Base-by-base conservation (phyloP, 2,113 vertebrate species). In the Willisornis vidua region DNA sequence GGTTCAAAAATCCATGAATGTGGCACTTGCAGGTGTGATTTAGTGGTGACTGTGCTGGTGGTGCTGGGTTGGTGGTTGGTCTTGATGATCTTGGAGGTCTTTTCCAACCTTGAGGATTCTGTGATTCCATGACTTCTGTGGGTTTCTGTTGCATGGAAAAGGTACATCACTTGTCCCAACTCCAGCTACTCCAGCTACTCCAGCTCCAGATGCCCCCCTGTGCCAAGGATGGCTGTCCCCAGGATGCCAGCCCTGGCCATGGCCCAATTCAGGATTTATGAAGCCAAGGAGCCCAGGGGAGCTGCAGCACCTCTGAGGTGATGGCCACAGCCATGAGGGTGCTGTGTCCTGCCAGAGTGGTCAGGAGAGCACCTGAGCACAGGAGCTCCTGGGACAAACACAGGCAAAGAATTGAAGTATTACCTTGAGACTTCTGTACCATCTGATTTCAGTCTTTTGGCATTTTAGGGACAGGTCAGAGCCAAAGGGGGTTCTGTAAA, bases 401-500 rank as follows among this genome's bases (percentile, higher is more conserved):
- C 39, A 77, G 37, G 23, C 19, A 16, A 41, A 78, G 35, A 76
- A 48, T 74, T 43, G 25, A 58, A 88, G 11, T 37, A 48, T 87
- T 91, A 86, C 63, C 78, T 85, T 78, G 81, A 89, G 90, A 70
- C 37, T 58, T 85, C 35, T 77, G 8, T 29, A 4, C 28, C 4
- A 0, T 51, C 70, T 91, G 70, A 93, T 95, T 83, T 76, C 85
- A 94, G 43, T 81, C 76, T 93, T 90, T 52, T 92, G 72, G 68
- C 37, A 16, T 89, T 95, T 95, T 89, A 68, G 49, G 87, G 80
- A 46, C 90, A 92, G 81, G 62, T 86, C 77, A 81, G 45, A 95
- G 71, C 81, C 81, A 55, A 68, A 93, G 86, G 43, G 23, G 57
- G 5, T 73, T 93, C 89, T 94, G 24, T 52, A 89, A 75, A 90